Evolutionary conservation across 2,113 vertebrate genomes (phyloP).

Genomic region (Colaptes auratus): DNA sequence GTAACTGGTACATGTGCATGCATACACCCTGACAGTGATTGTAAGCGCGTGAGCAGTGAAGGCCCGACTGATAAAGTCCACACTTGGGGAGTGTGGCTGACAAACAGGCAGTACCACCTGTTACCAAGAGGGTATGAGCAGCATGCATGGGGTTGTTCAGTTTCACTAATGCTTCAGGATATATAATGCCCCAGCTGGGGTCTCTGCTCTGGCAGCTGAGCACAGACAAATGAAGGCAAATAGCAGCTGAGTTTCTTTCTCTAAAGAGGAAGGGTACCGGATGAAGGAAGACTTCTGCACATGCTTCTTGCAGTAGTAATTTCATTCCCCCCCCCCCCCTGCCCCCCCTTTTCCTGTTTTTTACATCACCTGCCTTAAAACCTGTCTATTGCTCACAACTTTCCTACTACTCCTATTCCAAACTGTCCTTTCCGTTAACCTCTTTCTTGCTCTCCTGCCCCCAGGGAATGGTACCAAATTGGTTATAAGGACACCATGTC

Average conservation of each 20-base stretch:
- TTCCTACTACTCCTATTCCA: background rate
- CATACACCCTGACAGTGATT: background rate
- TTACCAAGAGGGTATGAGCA: background rate
- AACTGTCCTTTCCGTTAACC: background rate
- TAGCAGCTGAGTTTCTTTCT: background rate
- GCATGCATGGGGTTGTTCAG: background rate
- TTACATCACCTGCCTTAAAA: background rate
- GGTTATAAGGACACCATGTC: background rate
- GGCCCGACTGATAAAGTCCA: background rate
- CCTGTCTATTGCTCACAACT: background rate
- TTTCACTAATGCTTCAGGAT: background rate
- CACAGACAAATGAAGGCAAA: background rate
- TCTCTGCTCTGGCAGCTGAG: background rate
- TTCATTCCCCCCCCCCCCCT: too few relatives aligned
- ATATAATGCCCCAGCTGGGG: background rate
- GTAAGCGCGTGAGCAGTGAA: background rate
- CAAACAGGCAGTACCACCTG: background rate
- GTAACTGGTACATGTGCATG: background rate
- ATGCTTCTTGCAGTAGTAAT: background rate
- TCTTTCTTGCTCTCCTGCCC: background rate
- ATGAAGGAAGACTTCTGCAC: background rate
- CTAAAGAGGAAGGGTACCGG: background rate
- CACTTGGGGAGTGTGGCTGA: background rate
- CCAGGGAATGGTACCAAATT: background rate
- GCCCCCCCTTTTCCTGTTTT: too few relatives aligned